These are phyloP conservation scores for Allophyes oxyacanthae DNA, from an alignment of 2,888 invertebrate genomes.

Conservation along the genomic window DNA sequence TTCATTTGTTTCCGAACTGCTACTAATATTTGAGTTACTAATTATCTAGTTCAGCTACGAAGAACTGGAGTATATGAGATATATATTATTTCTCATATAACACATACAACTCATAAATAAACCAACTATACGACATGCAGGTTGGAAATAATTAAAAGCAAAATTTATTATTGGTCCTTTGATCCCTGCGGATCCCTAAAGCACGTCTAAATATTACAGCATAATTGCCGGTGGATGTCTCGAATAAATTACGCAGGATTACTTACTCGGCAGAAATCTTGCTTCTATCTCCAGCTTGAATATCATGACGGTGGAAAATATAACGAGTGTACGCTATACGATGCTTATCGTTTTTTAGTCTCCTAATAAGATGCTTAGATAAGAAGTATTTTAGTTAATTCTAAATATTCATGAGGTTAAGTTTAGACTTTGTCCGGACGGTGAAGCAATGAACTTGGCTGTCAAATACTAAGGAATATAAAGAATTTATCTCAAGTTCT, in stretches of 20 bases:
- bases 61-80: background rate
- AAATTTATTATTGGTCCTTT: constrained; percentile 35
- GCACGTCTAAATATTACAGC: constrained; percentile 60
- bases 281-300: constrained; percentile 33
- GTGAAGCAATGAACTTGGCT: too few relatives aligned
- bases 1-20: too few relatives aligned
- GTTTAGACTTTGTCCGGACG: too few relatives aligned
- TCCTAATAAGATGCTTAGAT: constrained; percentile 26
- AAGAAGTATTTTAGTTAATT: constrained; percentile 20
- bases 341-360: constrained; percentile 14
- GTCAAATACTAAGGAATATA: too few relatives aligned
- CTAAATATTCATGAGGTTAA: constrained; percentile 14
- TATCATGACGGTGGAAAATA: constrained; percentile 37
- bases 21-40: too few relatives aligned
- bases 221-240: constrained; percentile 60
- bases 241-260: constrained; percentile 62
- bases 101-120: constrained; percentile 4
- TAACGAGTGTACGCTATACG: constrained; percentile 17
- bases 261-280: constrained; percentile 57
- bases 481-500: too few relatives aligned
- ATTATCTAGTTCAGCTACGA: too few relatives aligned
- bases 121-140: background rate
- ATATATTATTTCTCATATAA: background rate
- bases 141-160: constrained; percentile 28
- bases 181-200: constrained; percentile 50